Percentiles rank a stretch among this genome's conserved stretches.
These are phyloP conservation scores for Rhagologus leucostigma DNA, from an alignment of 2,113 vertebrate genomes.

Conservation along the genomic window DNA sequence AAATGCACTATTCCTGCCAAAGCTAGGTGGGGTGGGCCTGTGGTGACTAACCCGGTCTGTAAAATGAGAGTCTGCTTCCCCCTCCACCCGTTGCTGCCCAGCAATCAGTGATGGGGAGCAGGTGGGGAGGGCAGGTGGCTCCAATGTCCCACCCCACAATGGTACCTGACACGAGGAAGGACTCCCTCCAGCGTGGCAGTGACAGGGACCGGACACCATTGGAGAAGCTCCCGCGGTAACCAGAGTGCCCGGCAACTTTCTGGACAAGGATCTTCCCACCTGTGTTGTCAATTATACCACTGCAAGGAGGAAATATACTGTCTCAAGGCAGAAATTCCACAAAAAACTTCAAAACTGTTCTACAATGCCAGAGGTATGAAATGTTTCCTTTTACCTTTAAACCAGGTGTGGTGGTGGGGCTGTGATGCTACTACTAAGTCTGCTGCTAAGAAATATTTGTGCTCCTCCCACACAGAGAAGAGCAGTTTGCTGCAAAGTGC, in stretches of 20 bases:
- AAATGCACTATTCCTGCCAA: not conserved
- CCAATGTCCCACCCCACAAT: fast-evolving
- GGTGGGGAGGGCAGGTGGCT: fast-evolving
- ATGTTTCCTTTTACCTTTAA: not conserved
- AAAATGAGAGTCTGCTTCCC: not conserved
- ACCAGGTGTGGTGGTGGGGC: not conserved
- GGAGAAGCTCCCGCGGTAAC: constrained; percentile 88
- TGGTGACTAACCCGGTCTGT: not conserved
- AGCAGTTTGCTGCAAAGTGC: not conserved
- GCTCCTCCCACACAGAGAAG: not conserved
- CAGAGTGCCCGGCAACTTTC: constrained; percentile 87
- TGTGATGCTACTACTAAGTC: not conserved
- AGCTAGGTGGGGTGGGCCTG: not conserved
- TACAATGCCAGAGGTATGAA: not conserved
- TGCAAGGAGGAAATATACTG: constrained; percentile 50
- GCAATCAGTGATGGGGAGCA: fast-evolving
- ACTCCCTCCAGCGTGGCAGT: constrained; percentile 91
- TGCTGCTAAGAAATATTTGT: not conserved
- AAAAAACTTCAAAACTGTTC: not conserved
- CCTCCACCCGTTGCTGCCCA: fast-evolving
- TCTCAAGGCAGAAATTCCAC: not conserved
- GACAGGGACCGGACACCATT: constrained; percentile 87
- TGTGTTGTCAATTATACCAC: constrained; percentile 85
- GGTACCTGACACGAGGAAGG: constrained; percentile 89
- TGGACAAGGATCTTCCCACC: constrained; percentile 93